Percentiles rank a stretch among this genome's conserved stretches.
phyloP scores from a whole-genome alignment of 1,140 invertebrate genomes.

The Drosophila arawakana region DNA sequence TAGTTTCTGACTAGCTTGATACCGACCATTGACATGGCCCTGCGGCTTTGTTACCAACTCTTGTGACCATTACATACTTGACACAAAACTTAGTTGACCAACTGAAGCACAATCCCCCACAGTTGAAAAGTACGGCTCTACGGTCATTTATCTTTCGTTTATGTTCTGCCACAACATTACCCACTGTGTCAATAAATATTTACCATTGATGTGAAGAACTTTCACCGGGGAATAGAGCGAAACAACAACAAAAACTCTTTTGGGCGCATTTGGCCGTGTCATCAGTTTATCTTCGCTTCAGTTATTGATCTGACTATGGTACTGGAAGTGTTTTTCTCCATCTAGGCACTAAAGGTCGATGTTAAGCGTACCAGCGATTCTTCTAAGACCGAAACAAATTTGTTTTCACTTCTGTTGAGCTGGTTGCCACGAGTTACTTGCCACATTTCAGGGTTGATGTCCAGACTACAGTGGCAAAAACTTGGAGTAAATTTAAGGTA shows the following conservation, averaged over 20 bases:
- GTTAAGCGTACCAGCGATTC: conserved; percentile 37
- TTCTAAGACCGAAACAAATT: conserved; percentile 21
- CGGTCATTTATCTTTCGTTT: conserved; percentile 59
- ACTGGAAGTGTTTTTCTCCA: conserved; percentile 45
- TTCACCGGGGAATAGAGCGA: neutral
- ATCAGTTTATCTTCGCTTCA: conserved; percentile 52
- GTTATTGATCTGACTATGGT: conserved; percentile 55
- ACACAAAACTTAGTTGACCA: conserved; percentile 37
- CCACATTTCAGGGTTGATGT: neutral
- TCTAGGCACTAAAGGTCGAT: conserved; percentile 32
- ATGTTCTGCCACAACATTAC: conserved; percentile 39
- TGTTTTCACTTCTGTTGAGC: neutral
- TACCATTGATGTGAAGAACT: conserved; percentile 22
- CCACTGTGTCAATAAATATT: conserved; percentile 29
- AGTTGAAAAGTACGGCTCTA: neutral
- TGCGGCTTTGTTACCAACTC: conserved; percentile 38
- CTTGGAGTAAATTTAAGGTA: neutral
- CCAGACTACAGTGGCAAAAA: conserved; percentile 13
- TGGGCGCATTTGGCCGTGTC: conserved; percentile 47
- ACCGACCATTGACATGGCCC: conserved; percentile 26
- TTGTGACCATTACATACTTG: conserved; percentile 6
- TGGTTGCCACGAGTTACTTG: neutral
- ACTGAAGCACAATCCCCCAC: conserved; percentile 14
- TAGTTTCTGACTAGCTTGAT: conserved; percentile 50
- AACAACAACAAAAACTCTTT: conserved; percentile 40